phyloP scores from a whole-genome alignment of 2,113 vertebrate species.

The Narcine bancroftii region DNA sequence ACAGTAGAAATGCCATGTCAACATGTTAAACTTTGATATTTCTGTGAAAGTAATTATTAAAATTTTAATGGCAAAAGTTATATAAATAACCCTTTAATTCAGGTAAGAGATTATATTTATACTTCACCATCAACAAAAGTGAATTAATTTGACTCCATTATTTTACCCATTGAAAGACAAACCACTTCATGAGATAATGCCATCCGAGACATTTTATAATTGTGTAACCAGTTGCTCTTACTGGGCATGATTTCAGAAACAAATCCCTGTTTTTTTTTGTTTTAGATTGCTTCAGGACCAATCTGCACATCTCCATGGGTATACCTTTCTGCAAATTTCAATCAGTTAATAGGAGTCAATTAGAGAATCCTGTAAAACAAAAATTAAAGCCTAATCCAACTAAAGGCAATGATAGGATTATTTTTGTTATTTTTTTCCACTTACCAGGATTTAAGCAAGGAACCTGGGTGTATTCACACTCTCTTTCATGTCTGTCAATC shows the following conservation, averaged over 20 bases:
- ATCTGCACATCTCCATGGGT: background rate
- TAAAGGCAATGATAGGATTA: background rate
- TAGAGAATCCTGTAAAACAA: background rate
- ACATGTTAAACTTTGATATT: too few relatives aligned
- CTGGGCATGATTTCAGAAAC: background rate
- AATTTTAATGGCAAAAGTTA: too few relatives aligned
- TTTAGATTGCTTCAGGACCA: background rate
- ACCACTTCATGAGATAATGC: background rate
- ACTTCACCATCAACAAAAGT: background rate
- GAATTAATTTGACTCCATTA: background rate
- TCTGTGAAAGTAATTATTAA: too few relatives aligned
- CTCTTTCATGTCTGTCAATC: slow-evolving; percentile 68
- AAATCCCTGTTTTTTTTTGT: background rate
- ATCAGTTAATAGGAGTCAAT: background rate
- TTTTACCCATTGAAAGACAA: background rate
- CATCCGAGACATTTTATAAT: background rate
- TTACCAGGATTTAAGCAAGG: slow-evolving; percentile 68
- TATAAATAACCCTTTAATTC: too few relatives aligned
- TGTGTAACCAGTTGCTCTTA: too few relatives aligned
- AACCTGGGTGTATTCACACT: slow-evolving; percentile 70
- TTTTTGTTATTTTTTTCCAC: slow-evolving; percentile 39
- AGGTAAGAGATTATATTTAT: too few relatives aligned
- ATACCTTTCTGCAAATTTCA: background rate
- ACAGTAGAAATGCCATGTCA: too few relatives aligned
- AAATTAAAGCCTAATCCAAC: background rate